Base-by-base conservation (phyloP, 1,140 invertebrate genomes). In the Lamellibrachia luymesi region DNA sequence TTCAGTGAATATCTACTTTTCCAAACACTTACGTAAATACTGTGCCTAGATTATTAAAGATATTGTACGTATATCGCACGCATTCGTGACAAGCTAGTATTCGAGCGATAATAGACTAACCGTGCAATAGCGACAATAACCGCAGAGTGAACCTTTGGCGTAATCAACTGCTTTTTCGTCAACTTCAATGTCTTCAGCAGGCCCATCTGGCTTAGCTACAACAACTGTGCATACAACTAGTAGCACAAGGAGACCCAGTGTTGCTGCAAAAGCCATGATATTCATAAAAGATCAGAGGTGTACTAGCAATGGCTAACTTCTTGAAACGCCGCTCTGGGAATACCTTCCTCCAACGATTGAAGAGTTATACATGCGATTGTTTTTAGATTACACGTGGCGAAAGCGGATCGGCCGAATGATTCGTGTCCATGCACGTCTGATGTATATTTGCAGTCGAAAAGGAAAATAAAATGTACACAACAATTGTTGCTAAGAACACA, bases 121-220 rank as follows among this genome's bases (percentile, higher is more conserved):
- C 93, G 91, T 94, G 91, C 93, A 94, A 89, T 94, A 94, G 50
- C 89, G 80, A 51, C 93, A 94, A 80, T 94, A 94, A n/a, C 93
- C 93, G 92, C 93, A 94, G 27, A 93, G 90, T 4, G 93, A 94
- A 50, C 93, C 93, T 92, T 94, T 94, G n/a, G 93, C 90, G 92
- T 94, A 94, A 90, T 93, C 92, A 25, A 94, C 10, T 38, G 92
- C 89, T 89, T 91, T 51, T 51, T 50, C 93, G 13, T 93, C 90
- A 38, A 89, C 93, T 91, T 93, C 91, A 7, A 92, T 51, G 51
- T 91, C 51, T 51, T 50, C 93, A 80, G 64, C 25, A 80, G 64
- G 13, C 64, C 64, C 64, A 80, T 80, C 64, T 80, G 64, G 64
- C 64, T 80, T 80, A 80, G 64, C 64, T 80, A 80, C 13, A 80